Evolutionary conservation across 2,113 vertebrate genomes (phyloP).

Genomic region (Orthonyx spaldingii): DNA sequence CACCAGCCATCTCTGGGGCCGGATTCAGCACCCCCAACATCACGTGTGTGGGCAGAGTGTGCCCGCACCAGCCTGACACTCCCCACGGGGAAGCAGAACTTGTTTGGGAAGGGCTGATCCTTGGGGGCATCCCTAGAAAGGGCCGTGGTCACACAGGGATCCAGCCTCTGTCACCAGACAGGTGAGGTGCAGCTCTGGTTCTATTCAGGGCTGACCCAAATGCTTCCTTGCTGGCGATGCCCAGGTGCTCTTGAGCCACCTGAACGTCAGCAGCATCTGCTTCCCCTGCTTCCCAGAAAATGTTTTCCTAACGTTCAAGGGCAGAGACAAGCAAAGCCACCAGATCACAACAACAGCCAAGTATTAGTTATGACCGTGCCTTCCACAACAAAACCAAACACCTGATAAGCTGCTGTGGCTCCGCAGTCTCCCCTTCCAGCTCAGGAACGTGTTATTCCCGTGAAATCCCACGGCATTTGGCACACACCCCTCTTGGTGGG

Average conservation of each 20-base stretch:
- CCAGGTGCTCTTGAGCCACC: background rate
- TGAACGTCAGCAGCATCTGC: rapidly evolving
- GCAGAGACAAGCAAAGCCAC: background rate
- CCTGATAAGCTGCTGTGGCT: slow-evolving; percentile 6
- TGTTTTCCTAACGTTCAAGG: background rate
- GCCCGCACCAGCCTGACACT: rapidly evolving
- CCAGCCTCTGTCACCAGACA: rapidly evolving
- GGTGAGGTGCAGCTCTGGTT: background rate
- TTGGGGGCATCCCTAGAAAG: background rate
- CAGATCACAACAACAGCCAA: background rate
- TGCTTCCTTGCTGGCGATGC: rapidly evolving
- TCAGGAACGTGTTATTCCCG: background rate
- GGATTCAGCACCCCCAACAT: rapidly evolving
- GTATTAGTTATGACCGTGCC: background rate
- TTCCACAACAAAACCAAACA: background rate
- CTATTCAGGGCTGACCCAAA: background rate
- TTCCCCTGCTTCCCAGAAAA: background rate
- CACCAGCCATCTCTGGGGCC: background rate
- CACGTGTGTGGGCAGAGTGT: rapidly evolving
- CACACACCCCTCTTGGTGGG: rapidly evolving
- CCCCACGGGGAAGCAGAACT: background rate
- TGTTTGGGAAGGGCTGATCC: background rate
- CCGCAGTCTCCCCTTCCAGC: background rate
- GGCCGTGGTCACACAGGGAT: rapidly evolving
- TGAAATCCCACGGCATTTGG: rapidly evolving